Evolutionary conservation across 2,888 invertebrate species (phyloP), one percentile per base, ranked within the genome.

Genomic region (Girardia tigrina): DNA sequence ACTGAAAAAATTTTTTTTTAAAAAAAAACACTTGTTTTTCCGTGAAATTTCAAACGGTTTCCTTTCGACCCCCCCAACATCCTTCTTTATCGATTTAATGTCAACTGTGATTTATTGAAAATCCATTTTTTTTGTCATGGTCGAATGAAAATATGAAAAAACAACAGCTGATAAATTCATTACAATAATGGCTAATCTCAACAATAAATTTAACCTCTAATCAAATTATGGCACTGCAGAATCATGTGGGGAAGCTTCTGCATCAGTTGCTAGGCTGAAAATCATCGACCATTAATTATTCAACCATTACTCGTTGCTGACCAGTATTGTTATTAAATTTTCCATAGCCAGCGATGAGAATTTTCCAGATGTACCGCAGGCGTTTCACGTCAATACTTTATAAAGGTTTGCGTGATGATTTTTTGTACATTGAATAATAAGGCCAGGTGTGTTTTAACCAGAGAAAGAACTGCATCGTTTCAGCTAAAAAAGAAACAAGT

Each of bases 141-240:
- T 56, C n/a, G 56, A 56, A 8, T 56, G n/a, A n/a, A 56, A n/a
- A n/a, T 56, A 56, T 56, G n/a, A 56, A 56, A 56, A 56, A 56
- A 56, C 56, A 56, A 56, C 56, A 56, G 56, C 56, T 56, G 56
- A 56, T 56, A 56, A 56, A 56, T 56, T 56, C 56, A 56, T 56
- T 56, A 56, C 56, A 56, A 56, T 56, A 56, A 56, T 56, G 56
- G 56, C 56, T 56, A 56, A 56, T 56, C 56, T 56, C 56, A 56
- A 56, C 56, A 56, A 56, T 56, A 56, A 56, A 56, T 56, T 56
- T 23, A 56, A 56, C 56, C 56, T 56, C 56, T 56, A 56, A 56
- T 56, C 56, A 56, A 56, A 56, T 56, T 56, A 56, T 56, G 56
- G 56, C 56, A 56, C 56, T 56, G 56, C 56, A 56, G 56, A 56